Evolutionary conservation across 1,140 invertebrate species (phyloP).

Genomic region (Chrysoperla carnea): DNA sequence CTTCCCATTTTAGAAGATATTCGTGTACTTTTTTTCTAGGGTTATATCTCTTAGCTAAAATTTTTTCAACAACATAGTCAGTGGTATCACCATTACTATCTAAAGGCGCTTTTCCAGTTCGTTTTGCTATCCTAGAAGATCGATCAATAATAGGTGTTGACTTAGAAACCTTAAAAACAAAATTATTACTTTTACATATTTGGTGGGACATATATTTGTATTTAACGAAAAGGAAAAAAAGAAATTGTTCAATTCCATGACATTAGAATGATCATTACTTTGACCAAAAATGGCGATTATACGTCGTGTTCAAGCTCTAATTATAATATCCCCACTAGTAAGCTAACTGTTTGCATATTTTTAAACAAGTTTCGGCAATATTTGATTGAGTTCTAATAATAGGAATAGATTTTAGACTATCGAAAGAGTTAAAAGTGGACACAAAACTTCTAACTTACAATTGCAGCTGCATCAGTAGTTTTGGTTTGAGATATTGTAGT

Average conservation of each 20-base stretch:
- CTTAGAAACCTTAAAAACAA: constrained; percentile 14
- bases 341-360: no score
- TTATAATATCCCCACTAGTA: no score
- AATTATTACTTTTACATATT: neutral
- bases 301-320: no score
- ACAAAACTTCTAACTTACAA: neutral
- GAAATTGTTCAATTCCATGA: neutral
- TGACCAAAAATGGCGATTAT: no score
- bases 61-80: constrained; percentile 57
- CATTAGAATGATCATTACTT: no score
- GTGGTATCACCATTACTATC: constrained; percentile 8
- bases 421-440: no score
- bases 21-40: constrained; percentile 55
- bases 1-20: constrained; percentile 70
- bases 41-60: constrained; percentile 63
- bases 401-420: no score
- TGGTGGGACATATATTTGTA: neutral
- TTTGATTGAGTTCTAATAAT: no score
- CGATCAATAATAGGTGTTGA: constrained; percentile 23
- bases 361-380: no score
- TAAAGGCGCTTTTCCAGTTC: constrained; percentile 13
- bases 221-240: neutral
- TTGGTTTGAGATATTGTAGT: neutral
- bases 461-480: neutral
- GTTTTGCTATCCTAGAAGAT: constrained; percentile 24